Conservation (phyloP, 2,888 invertebrate species). For the Drosophila prolongata region DNA sequence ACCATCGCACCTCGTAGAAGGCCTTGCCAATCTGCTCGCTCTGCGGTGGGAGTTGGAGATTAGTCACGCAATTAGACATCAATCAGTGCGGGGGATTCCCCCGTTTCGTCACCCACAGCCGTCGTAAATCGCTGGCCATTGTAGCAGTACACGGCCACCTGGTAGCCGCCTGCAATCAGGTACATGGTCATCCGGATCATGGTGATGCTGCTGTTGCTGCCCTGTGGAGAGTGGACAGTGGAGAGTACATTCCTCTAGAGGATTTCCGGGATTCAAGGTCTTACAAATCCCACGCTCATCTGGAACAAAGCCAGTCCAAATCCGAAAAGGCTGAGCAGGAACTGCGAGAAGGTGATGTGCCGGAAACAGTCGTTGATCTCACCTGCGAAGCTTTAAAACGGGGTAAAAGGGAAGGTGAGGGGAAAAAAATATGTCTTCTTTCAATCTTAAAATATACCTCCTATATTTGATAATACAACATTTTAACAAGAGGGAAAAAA, state of each 20-base stretch:
- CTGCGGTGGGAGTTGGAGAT: conserved; percentile 41
- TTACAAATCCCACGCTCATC: conserved; percentile 73
- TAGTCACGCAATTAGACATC: conserved; percentile 16
- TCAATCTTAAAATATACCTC: too few relatives aligned
- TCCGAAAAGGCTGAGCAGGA: conserved; percentile 71
- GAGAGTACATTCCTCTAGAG: neutral
- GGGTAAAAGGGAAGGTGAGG: neutral
- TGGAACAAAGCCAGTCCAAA: conserved; percentile 76
- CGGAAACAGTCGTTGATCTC: conserved; percentile 66
- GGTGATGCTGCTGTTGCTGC: conserved; percentile 44
- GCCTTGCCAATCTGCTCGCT: conserved; percentile 70
- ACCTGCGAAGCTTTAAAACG: conserved; percentile 62
- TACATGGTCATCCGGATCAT: conserved; percentile 79
- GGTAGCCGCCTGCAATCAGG: conserved; percentile 68
- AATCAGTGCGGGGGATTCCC: conserved; percentile 6
- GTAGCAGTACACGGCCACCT: conserved; percentile 77
- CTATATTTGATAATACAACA: too few relatives aligned
- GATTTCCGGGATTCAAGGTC: neutral
- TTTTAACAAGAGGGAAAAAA: too few relatives aligned
- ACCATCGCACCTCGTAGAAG: conserved; percentile 76
- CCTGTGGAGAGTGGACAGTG: conserved; percentile 39
- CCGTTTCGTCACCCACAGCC: conserved; percentile 51
- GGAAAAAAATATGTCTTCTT: too few relatives aligned
- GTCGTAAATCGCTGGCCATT: conserved; percentile 76
- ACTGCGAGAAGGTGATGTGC: conserved; percentile 78